phyloP scores from a whole-genome alignment of 2,888 invertebrate genomes.

The Agonopterix subpropinquella region DNA sequence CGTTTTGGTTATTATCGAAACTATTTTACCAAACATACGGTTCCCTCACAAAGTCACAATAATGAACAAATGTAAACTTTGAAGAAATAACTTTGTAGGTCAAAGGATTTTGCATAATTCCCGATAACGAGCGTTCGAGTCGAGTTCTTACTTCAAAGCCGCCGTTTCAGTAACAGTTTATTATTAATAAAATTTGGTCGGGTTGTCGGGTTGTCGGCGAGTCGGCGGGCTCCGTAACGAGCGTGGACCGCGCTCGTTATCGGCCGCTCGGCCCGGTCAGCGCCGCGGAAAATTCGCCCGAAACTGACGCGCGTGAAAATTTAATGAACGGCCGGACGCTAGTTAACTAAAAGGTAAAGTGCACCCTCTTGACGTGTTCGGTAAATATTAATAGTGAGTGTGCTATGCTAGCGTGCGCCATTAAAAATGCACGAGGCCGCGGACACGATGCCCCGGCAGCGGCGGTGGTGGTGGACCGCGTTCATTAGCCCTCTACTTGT shows the following conservation, averaged over 20 bases:
- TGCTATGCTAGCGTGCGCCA: slow-evolving; percentile 69
- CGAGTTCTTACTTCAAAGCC: slow-evolving; percentile 69
- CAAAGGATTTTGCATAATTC: slow-evolving; percentile 71
- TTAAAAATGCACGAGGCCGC: slow-evolving; percentile 74
- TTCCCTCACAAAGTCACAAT: slow-evolving; percentile 4
- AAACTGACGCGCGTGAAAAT: slow-evolving; percentile 77
- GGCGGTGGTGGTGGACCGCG: slow-evolving; percentile 22
- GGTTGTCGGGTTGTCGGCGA: slow-evolving; percentile 34
- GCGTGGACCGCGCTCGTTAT: slow-evolving; percentile 53
- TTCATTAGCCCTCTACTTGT: slow-evolving; percentile 61
- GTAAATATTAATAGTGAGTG: slow-evolving; percentile 75
- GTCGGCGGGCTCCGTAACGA: slow-evolving; percentile 41
- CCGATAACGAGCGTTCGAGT: slow-evolving; percentile 68
- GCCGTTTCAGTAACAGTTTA: slow-evolving; percentile 71
- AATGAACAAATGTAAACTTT: slow-evolving; percentile 29
- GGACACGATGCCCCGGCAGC: slow-evolving; percentile 46
- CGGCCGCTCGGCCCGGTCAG: slow-evolving; percentile 63
- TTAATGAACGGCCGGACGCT: slow-evolving; percentile 76
- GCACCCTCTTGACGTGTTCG: slow-evolving; percentile 76
- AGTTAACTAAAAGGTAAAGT: slow-evolving; percentile 77
- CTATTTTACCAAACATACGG: background rate
- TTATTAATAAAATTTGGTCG: slow-evolving; percentile 73
- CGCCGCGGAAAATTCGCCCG: slow-evolving; percentile 74
- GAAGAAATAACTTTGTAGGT: slow-evolving; percentile 48
- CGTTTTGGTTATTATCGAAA: background rate